Conservation (phyloP, 2,888 invertebrate genomes). For the Polyommatus iphigenia region DNA sequence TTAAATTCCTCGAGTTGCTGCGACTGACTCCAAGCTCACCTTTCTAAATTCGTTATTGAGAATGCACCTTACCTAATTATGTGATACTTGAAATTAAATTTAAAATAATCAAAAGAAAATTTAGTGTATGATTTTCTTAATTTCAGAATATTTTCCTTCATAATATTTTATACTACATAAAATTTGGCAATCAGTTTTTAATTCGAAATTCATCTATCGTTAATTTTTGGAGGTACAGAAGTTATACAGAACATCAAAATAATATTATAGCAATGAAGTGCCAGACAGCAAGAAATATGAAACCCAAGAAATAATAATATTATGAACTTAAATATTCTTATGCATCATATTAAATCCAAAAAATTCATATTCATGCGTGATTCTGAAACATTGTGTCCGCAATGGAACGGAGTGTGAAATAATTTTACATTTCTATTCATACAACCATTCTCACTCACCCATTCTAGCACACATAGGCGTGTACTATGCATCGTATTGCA, state of each 20-base stretch:
- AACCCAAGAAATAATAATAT: neutral
- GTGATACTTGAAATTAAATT: too few species aligned
- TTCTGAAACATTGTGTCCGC: conserved; percentile 10
- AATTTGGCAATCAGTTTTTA: too few species aligned
- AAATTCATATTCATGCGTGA: conserved; percentile 26
- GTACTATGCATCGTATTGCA: conserved; percentile 1
- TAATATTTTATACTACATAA: too few species aligned
- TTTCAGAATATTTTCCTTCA: neutral
- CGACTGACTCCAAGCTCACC: neutral
- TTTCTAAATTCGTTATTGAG: neutral
- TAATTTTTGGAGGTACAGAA: too few species aligned
- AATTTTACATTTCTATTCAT: conserved; percentile 38
- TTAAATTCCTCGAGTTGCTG: neutral
- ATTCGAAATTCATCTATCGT: too few species aligned
- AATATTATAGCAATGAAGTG: too few species aligned
- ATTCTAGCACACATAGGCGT: neutral
- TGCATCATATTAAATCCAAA: neutral
- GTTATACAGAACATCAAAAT: too few species aligned
- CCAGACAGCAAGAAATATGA: too few species aligned
- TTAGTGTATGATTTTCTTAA: neutral
- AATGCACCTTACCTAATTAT: neutral
- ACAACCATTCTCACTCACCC: conserved; percentile 15
- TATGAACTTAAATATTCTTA: neutral
- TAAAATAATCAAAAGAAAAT: too few species aligned
- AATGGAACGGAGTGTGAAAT: conserved; percentile 33